These are phyloP conservation scores for Eutolmus rufibarbis DNA, from an alignment of 2,888 invertebrate species.

Conservation along the genomic window DNA sequence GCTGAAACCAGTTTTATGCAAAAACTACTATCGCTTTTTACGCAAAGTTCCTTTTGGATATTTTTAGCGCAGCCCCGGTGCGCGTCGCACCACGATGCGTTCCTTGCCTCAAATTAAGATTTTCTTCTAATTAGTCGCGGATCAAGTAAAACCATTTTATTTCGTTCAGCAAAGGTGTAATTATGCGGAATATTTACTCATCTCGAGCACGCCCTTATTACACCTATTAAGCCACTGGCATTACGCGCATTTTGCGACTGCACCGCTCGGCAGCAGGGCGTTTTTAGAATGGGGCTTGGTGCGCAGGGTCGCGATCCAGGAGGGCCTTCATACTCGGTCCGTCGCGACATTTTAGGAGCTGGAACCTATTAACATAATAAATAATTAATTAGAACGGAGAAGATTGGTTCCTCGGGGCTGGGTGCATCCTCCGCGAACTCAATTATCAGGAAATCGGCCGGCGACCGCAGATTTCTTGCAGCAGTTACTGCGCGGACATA, in stretches of 20 bases:
- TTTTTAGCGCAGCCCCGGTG: neutral
- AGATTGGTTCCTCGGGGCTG: neutral
- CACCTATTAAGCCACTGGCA: slow-evolving; percentile 6
- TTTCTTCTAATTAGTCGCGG: slow-evolving; percentile 7
- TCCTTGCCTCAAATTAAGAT: slow-evolving; percentile 10
- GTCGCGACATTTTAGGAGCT: neutral
- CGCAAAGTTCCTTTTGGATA: neutral
- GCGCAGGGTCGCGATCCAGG: neutral
- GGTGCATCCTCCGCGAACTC: neutral
- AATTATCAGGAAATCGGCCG: slow-evolving; percentile 12
- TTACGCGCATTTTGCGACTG: slow-evolving; percentile 17
- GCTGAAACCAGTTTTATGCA: neutral
- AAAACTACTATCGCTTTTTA: neutral
- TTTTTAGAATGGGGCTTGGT: neutral
- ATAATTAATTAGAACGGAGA: slow-evolving; percentile 3
- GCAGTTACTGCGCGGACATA: neutral
- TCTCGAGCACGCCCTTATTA: slow-evolving; percentile 15
- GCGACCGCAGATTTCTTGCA: neutral
- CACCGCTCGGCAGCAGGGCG: neutral
- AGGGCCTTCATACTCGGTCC: too few relatives aligned
- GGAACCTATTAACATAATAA: neutral
- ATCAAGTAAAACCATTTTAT: slow-evolving; percentile 13
- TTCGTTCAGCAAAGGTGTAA: neutral
- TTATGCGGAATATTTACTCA: slow-evolving; percentile 28
- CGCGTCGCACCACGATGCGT: neutral